Evolutionary conservation across 2,113 vertebrate species (phyloP), one percentile per base, ranked within the genome.

Genomic region (Leiothrix lutea): DNA sequence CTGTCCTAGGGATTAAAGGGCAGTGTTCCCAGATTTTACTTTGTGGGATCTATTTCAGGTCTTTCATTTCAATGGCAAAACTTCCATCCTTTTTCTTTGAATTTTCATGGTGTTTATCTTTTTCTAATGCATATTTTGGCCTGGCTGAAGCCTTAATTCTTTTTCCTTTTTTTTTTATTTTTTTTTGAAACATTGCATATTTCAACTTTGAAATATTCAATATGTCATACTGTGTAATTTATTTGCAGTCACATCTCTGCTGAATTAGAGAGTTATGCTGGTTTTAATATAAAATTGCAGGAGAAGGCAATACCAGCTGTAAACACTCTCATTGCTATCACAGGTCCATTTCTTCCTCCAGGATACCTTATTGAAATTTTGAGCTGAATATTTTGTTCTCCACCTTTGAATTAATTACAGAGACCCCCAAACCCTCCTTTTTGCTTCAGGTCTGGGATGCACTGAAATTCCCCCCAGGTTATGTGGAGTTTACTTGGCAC

Each of bases 361-460:
- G 62, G 33, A 36, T 14, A 42, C 16, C 5, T 61, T 77, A 50
- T 14, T 45, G 57, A 89, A 83, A 80, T 53, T 45, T 45, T 1
- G 19, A 80, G 12, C 29, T 36, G 33, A 56, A 5, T 60, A 9
- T 90, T 80, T 56, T 83, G 22, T 70, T 74, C n/a, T 48, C 19
- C 22, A 42, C 21, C 24, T 91, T 65, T 31, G 44, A 88, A 84
- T 73, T 48, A 40, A n/a, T 84, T 62, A 21, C 11, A 31, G 5
- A 4, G 10, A 8, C 33, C 23, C 36, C 22, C 45, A 38, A n/a
- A 48, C 44, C 6, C 12, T 67, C 26, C 7, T 38, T 86, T 92
- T 86, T 57, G 8, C 38, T 82, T 70, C 1, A 3, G 17, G 36
- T 45, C 54, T 0, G 0, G 38, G 51, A 38, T 50, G 50, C 25